phyloP scores from a whole-genome alignment of 2,113 vertebrate species.

The Macquaria australasica region DNA sequence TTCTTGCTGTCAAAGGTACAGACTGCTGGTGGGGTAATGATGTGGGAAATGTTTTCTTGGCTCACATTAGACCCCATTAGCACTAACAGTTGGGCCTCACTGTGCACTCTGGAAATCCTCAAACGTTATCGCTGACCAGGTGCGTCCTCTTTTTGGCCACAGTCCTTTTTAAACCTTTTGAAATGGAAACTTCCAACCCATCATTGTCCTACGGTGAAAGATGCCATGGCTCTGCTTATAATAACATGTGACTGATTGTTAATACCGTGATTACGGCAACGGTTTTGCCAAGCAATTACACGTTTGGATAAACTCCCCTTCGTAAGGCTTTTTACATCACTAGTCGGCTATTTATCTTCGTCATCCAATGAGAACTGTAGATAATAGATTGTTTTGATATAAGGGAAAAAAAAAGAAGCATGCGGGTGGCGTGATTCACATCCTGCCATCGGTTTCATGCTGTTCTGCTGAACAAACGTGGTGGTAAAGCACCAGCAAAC shows the following conservation, averaged over 20 bases:
- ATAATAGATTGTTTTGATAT: background rate
- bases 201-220: background rate
- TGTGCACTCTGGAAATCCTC: slow-evolving; percentile 25
- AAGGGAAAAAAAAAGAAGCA: background rate
- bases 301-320: background rate
- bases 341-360: background rate
- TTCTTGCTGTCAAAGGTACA: slow-evolving; percentile 29
- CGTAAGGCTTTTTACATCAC: background rate
- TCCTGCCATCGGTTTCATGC: too few relatives aligned
- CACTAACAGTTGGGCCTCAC: slow-evolving; percentile 34
- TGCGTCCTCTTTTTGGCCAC: slow-evolving; percentile 1
- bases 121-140: slow-evolving; percentile 24
- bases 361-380: background rate
- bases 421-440: too few relatives aligned
- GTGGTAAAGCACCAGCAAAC: too few relatives aligned
- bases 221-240: background rate
- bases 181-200: background rate
- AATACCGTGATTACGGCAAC: too few relatives aligned
- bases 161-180: background rate
- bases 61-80: slow-evolving; percentile 30
- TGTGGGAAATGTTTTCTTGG: slow-evolving; percentile 65
- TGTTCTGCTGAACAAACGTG: too few relatives aligned
- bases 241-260: background rate
- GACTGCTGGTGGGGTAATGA: slow-evolving; percentile 50
- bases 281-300: background rate